phyloP scores from a whole-genome alignment of 2,797 vertebrate genomes.

The Nyctibius grandis region DNA sequence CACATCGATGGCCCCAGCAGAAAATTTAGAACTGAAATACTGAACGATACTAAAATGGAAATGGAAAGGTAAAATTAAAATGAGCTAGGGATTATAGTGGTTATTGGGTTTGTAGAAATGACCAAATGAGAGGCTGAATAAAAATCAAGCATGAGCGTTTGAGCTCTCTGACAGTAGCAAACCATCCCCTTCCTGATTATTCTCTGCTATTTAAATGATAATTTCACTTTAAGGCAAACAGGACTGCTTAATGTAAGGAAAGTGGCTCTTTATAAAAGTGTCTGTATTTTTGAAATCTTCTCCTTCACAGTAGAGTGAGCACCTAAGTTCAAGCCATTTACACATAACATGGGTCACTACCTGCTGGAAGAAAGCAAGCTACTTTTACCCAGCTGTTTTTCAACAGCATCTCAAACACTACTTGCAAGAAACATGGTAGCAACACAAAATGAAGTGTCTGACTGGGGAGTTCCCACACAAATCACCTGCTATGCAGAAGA shows the following conservation, averaged over 20 bases:
- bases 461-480: background rate
- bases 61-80: conserved; percentile 17
- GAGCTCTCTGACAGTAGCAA: background rate
- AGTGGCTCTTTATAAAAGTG: background rate
- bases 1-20: fast-evolving
- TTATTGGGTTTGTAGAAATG: background rate
- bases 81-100: background rate
- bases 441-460: background rate
- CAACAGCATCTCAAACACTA: background rate
- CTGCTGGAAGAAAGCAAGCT: background rate
- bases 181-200: background rate
- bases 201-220: conserved; percentile 50
- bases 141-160: background rate
- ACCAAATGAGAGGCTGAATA: conserved; percentile 17
- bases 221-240: conserved; percentile 39
- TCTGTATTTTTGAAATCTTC: conserved; percentile 20
- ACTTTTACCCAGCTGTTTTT: background rate
- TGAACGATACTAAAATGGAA: background rate
- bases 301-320: conserved; percentile 25
- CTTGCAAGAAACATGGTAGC: background rate
- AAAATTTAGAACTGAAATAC: background rate
- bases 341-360: conserved; percentile 21
- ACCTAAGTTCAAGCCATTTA: conserved; percentile 8
- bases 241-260: conserved; percentile 14
- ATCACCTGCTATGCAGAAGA: background rate